Evolutionary conservation across 2,797 vertebrate species (phyloP), one percentile per base, ranked within the genome.

Genomic region (Etheostoma perlongum): DNA sequence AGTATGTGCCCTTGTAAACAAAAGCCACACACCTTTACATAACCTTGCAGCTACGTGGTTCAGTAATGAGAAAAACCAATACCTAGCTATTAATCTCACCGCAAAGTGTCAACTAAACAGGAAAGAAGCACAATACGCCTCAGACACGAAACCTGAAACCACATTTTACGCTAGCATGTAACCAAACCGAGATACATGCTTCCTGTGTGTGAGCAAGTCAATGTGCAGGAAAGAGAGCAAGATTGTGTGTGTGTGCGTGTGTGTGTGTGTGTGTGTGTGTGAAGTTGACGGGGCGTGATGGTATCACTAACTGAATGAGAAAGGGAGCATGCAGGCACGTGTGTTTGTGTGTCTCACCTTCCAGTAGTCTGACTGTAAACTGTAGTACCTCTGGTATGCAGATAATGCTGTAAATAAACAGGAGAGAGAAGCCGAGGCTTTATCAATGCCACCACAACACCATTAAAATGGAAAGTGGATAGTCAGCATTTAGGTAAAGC

Each of bases 331-430:
- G 61, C 1, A 7, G 27, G 19, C 58, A 60, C 21, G 63, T 60
- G 62, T 33, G 62, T 47, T 67, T 65, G 4, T 44, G 42, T 40
- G 13, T 75, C 96, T 95, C 90, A 99, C 98, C 97, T 99, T 99
- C 98, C 98, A 99, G 97, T 99, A 99, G 96, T 99, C 98, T 94
- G 98, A 97, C 92, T 99, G 98, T 98, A 99, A 99, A 98, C 97
- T 98, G 97, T 99, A 99, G 97, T 99, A 99, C 96, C 98, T 98
- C 97, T 99, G 98, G 96, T 99, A 99, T 96, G 98, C 98, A 93
- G 98, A 99, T 97, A 99, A 98, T 96, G 98, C 98, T 99, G 95
- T 69, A 93, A 40, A 92, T 69, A 78, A 80, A 91, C 93, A 23
- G 13, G 25, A 75, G 67, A 85, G 46, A 76, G 73, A 90, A 74